Evolutionary conservation across 2,888 invertebrate genomes (phyloP), one percentile per base, ranked within the genome.

Genomic region (Drosophila tanythrix): DNA sequence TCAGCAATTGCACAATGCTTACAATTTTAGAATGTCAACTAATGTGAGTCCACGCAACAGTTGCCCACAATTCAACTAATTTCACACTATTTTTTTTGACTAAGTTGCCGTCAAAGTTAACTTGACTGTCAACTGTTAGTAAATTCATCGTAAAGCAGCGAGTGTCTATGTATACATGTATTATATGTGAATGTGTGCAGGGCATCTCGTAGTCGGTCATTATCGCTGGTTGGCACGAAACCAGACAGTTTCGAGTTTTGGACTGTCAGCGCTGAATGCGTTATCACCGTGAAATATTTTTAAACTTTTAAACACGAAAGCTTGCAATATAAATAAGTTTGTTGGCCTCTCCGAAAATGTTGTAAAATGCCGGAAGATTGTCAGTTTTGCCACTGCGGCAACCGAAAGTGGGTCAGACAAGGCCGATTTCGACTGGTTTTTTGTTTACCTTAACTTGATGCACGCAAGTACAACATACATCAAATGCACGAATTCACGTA

Each of bases 401-500:
- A 59, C 59, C 77, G 15, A 75, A 86, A 91, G 92, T 92, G 87
- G 92, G 92, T 92, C 92, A 92, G 90, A 71, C 92, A 92, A 92
- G 92, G 92, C 90, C 92, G 92, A 79, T 78, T 78, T 74, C 69
- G 57, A 76, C 82, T 77, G 80, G 78, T 82, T 88, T 56, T 68
- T 75, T 82, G 75, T 75, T 70, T 74, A 72, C 72, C 55, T 62
- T 48, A 65, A 55, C 65, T 48, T 33, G 46, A 55, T 56, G 62
- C 59, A 66, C 60, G 51, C 38, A 59, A 56, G 59, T n/a, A 53
- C 13, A 40, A 56, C 56, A 40, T 57, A 31, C 40, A 57, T 57
- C 40, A 40, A 57, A 43, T 33, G 27, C 27, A 35, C 33, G 40
- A 31, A 8, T 43, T 33, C 25, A 63, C 53, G 33, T 43, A 31